These are phyloP conservation scores for Nomada ruficornis DNA, from an alignment of 2,888 invertebrate species.

Conservation along the genomic window DNA sequence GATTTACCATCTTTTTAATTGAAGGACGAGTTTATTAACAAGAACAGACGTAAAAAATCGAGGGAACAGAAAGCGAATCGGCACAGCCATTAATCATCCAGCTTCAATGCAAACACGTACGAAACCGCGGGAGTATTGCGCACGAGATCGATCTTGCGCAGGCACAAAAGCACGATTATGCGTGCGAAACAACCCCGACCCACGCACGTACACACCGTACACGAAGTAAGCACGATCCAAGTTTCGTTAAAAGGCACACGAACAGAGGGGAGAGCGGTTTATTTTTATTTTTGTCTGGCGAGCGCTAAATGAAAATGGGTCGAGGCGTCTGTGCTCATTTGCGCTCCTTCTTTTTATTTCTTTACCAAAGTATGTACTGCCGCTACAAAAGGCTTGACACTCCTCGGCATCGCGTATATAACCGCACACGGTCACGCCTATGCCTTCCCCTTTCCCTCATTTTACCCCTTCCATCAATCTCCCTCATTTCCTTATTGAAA, in stretches of 20 bases:
- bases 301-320: slow-evolving; percentile 79
- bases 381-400: slow-evolving; percentile 41
- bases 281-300: slow-evolving; percentile 75
- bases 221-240: slow-evolving; percentile 43
- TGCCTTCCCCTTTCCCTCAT: neutral
- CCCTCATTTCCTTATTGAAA: neutral
- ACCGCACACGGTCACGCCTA: neutral
- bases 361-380: slow-evolving; percentile 42
- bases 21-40: neutral
- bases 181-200: slow-evolving; percentile 51
- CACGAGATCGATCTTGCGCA: slow-evolving; percentile 37
- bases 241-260: slow-evolving; percentile 64
- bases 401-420: neutral
- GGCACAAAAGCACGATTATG: slow-evolving; percentile 56
- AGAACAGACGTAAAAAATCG: neutral
- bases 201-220: slow-evolving; percentile 6
- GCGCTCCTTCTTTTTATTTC: slow-evolving; percentile 63
- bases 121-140: neutral
- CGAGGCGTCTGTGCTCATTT: slow-evolving; percentile 79
- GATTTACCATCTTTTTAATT: no score
- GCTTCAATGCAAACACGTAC: slow-evolving; percentile 20
- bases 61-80: neutral
- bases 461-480: neutral
- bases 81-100: slow-evolving; percentile 17
- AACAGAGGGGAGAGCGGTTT: slow-evolving; percentile 48